Evolutionary conservation across 2,113 vertebrate genomes (phyloP).

Genomic region (Phainopepla nitens): DNA sequence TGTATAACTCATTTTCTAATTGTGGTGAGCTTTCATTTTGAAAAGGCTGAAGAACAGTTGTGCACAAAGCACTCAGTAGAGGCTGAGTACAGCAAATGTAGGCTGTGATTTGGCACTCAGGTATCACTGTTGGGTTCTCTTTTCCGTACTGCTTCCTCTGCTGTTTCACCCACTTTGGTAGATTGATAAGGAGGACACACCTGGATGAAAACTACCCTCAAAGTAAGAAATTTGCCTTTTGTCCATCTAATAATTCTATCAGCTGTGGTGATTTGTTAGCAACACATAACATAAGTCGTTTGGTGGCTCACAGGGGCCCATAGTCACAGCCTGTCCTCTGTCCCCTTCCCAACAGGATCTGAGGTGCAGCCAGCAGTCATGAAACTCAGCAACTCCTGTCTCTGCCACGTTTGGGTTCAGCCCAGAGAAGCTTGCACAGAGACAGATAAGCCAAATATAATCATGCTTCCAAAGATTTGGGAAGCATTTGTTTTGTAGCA

Average conservation of each 20-base stretch:
- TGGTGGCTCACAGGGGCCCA: not conserved
- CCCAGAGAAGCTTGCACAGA: not conserved
- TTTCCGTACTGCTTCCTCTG: not conserved
- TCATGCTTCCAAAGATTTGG: not conserved
- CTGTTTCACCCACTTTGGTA: not conserved
- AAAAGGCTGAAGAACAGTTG: not conserved
- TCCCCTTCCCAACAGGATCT: not conserved
- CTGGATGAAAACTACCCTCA: not conserved
- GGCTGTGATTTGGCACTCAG: not conserved
- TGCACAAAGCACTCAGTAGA: not conserved
- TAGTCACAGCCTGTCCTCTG: not conserved
- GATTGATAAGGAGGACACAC: not conserved
- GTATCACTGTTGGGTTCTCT: not conserved
- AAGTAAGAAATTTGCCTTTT: not conserved
- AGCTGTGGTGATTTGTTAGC: not conserved
- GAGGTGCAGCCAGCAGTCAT: not conserved
- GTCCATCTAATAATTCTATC: not conserved
- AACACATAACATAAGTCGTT: not conserved
- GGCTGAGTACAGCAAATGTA: not conserved
- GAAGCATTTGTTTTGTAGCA: not conserved
- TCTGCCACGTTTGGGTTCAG: not conserved
- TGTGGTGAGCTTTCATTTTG: not conserved
- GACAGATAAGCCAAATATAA: not conserved
- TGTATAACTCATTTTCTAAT: not conserved
- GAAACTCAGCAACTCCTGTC: not conserved